Conservation (phyloP, 2,888 invertebrate species). For the Troglohyphantes excavatus region DNA sequence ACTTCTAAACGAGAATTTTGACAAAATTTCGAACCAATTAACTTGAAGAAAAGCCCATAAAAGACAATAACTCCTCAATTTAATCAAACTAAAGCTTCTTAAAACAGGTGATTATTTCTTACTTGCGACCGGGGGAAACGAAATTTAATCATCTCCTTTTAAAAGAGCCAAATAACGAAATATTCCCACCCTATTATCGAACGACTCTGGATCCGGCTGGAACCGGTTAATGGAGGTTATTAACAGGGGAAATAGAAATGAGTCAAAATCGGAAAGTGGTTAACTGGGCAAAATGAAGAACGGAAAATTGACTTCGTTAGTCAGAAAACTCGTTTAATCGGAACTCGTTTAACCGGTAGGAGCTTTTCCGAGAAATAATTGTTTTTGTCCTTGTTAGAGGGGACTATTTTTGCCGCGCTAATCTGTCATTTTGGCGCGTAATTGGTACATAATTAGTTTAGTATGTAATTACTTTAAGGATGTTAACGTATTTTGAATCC, state of each 20-base stretch:
- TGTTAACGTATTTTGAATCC: background rate
- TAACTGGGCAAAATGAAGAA: constrained; percentile 30
- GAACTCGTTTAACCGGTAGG: no score
- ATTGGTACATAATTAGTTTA: background rate
- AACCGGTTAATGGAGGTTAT: constrained; percentile 57
- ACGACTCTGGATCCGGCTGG: constrained; percentile 29
- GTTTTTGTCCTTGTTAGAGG: background rate
- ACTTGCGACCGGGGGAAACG: background rate
- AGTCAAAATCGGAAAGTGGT: constrained; percentile 50
- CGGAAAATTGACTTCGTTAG: constrained; percentile 61
- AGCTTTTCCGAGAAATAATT: background rate
- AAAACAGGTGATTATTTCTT: background rate
- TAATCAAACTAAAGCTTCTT: background rate
- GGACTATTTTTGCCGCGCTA: no score
- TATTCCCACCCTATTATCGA: constrained; percentile 64
- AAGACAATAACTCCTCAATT: background rate
- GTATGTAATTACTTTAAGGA: background rate
- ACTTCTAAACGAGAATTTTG: background rate
- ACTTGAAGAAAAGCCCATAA: background rate
- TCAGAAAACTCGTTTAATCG: constrained; percentile 28
- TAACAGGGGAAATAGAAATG: constrained; percentile 50
- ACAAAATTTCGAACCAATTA: background rate
- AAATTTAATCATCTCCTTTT: constrained; percentile 58
- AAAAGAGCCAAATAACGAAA: constrained; percentile 69
- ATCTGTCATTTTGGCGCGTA: background rate